Evolutionary conservation across 2,888 invertebrate species (phyloP).

Genomic region (Torymus texanus): DNA sequence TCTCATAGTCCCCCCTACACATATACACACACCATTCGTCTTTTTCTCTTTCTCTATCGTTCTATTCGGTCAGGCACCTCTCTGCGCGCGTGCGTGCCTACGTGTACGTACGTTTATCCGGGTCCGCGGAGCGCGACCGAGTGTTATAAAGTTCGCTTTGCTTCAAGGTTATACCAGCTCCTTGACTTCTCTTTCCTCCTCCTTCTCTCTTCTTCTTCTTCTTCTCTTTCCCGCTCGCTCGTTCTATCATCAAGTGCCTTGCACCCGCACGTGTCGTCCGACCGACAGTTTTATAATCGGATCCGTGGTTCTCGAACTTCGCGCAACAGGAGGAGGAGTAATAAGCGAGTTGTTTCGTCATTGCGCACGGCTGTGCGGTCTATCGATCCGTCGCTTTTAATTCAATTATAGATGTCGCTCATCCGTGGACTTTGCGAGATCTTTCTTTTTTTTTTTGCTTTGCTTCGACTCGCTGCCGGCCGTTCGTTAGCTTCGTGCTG

Average conservation of each 20-base stretch:
- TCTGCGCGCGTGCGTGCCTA: not conserved
- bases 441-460: not conserved
- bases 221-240: not conserved
- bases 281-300: conserved; percentile 21
- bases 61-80: conserved; percentile 52
- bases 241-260: conserved; percentile 44
- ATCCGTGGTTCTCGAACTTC: conserved; percentile 7
- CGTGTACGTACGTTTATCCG: conserved; percentile 4
- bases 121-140: conserved; percentile 2
- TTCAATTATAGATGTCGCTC: conserved; percentile 15
- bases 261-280: conserved; percentile 38
- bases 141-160: not conserved
- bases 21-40: not conserved
- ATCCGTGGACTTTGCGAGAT: not conserved
- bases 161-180: conserved; percentile 43
- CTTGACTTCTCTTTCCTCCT: conserved; percentile 47
- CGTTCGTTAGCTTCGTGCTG: not conserved
- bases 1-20: conserved; percentile 33
- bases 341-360: conserved; percentile 11
- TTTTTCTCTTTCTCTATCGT: conserved; percentile 13
- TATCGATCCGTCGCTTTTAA: conserved; percentile 23
- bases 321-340: not conserved
- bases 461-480: not conserved
- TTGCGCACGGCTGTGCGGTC: not conserved
- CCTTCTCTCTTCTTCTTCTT: not conserved